Base-by-base conservation (phyloP, 2,113 vertebrate genomes). In the Oncorhynchus clarkii region DNA sequence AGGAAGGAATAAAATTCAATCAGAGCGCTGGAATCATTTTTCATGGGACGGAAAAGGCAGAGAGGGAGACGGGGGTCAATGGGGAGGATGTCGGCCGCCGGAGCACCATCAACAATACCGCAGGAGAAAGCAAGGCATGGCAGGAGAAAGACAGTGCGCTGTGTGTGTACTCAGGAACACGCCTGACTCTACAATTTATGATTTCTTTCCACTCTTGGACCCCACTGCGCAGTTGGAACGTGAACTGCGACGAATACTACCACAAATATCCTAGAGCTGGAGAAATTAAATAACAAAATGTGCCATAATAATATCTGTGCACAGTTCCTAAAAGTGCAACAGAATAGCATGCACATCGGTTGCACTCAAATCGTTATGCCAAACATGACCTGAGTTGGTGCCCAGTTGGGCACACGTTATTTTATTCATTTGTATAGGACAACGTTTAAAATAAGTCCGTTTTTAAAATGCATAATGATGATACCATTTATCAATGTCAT, bases 1-100 rank as follows among this genome's bases (percentile, higher is more conserved):
- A 95, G 94, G 95, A 94, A 95, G 93, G 93, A 96, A 93, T 95
- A 94, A 89, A 95, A 94, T 94, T 94, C 94, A 95, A 95, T 95
- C 95, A 89, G 91, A 89, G 92, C 82, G 84, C 83, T 88, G 87
- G 93, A 92, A 92, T 93, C 94, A 93, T 95, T 96, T 95, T 95
- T 95, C 94, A 94, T 90, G 91, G 80, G 89, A 92, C 90, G 91
- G 92, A 94, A 93, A 93, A 94, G 91, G 87, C 91, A 88, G 89
- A 89, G 87, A 85, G 87, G 87, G 90, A 93, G 93, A 89, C 88
- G 90, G 87, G 88, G 91, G 92, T 93, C 92, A 91, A 83, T 79
- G 89, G 91, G 89, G 90, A 89, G 92, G 90, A 91, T 93, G 92
- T 93, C 86, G 87, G 88, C 88, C 83, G 91, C 91, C 82, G 88